Evolutionary conservation across 2,888 invertebrate species (phyloP).

Genomic region (Norana najaformis): DNA sequence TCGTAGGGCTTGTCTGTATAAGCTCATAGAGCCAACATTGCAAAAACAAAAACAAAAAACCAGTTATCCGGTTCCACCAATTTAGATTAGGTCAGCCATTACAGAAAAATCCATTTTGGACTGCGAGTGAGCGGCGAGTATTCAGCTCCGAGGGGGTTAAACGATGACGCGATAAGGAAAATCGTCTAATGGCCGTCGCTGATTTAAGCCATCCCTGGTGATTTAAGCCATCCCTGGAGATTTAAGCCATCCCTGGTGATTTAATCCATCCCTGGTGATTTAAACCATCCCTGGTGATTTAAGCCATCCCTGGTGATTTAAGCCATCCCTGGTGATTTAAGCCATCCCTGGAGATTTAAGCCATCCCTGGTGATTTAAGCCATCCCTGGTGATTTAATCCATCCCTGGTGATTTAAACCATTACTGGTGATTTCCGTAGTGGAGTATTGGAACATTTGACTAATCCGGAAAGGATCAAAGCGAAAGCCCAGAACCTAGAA

Average conservation of each 20-base stretch:
- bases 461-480: constrained; percentile 5
- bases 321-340: neutral
- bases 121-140: neutral
- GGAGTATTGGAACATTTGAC: neutral
- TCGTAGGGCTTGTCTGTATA: too few species aligned
- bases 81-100: neutral
- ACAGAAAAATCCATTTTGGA: neutral
- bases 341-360: too few species aligned
- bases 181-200: too few species aligned
- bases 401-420: too few species aligned
- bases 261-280: too few species aligned
- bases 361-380: neutral
- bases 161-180: neutral
- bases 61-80: neutral
- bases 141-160: neutral
- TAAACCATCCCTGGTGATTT: neutral
- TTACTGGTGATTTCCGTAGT: neutral
- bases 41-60: neutral
- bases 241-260: neutral
- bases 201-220: neutral
- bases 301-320: too few species aligned
- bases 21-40: too few species aligned
- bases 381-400: neutral
- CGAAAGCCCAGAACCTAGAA: neutral
- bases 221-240: too few species aligned